Conservation (phyloP, 1,140 invertebrate genomes). For the Whitmania pigra region DNA sequence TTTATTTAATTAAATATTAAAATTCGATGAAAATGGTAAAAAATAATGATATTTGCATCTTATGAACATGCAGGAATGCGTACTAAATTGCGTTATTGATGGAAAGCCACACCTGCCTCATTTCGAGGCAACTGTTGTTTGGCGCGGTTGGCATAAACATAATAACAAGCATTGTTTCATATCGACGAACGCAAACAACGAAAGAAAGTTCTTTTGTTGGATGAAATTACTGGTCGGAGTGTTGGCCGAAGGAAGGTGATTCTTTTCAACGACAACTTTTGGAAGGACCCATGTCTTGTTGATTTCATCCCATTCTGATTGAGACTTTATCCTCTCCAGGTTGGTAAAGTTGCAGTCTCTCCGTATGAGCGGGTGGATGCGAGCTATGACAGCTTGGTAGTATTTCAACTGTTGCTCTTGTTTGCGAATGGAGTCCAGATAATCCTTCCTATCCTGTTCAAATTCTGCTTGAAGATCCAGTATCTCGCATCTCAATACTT, state of each 20-base stretch:
- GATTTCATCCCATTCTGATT: conserved; percentile 65
- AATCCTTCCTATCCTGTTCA: conserved; percentile 67
- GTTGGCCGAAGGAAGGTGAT: conserved; percentile 53
- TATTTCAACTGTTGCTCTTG: conserved; percentile 62
- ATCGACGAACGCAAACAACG: too few species aligned
- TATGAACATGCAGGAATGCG: too few species aligned
- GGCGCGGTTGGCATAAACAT: too few species aligned
- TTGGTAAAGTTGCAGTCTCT: conserved; percentile 59
- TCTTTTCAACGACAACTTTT: conserved; percentile 51
- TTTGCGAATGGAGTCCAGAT: conserved; percentile 66
- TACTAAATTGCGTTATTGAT: too few species aligned
- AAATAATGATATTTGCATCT: too few species aligned
- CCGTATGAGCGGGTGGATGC: conserved; percentile 57
- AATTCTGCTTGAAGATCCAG: conserved; percentile 69
- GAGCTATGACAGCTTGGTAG: conserved; percentile 50
- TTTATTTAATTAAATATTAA: too few species aligned
- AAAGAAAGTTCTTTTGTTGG: too few species aligned
- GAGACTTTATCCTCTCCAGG: conserved; percentile 50
- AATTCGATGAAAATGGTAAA: too few species aligned
- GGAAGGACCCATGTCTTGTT: conserved; percentile 60
- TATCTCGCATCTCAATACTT: conserved; percentile 52
- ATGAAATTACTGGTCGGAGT: background rate
- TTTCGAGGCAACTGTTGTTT: too few species aligned
- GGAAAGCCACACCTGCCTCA: too few species aligned
- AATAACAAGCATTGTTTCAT: too few species aligned